Evolutionary conservation across 23 tunicate species (phyloP).

Genomic region (Diplosoma virens): DNA sequence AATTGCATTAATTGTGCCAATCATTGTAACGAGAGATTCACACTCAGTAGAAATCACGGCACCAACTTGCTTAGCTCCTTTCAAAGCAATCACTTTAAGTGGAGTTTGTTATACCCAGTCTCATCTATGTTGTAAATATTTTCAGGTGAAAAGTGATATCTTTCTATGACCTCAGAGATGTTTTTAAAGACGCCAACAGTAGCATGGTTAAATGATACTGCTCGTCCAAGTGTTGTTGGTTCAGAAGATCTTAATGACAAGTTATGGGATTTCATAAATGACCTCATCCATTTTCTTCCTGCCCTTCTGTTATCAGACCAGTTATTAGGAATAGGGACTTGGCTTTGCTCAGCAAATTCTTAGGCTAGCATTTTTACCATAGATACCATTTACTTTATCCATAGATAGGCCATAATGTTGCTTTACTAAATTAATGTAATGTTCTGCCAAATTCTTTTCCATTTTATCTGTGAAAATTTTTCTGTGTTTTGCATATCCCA

Average conservation of each 20-base stretch:
- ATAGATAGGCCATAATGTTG: constrained; percentile 25
- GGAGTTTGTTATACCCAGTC: constrained; percentile 32
- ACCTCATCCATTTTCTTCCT: constrained; percentile 1
- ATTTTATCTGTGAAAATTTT: neutral
- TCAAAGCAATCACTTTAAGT: constrained; percentile 2
- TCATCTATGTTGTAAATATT: constrained; percentile 45
- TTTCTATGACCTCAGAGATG: neutral
- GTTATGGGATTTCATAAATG: constrained; percentile 1
- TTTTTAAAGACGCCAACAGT: constrained; percentile 19
- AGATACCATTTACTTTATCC: no score
- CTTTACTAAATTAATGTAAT: constrained; percentile 4
- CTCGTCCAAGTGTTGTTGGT: constrained; percentile 18
- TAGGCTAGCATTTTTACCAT: no score
- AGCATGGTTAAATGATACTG: constrained; percentile 14
- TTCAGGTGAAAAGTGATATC: constrained; percentile 19
- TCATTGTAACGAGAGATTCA: constrained; percentile 18
- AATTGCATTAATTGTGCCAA: constrained; percentile 20
- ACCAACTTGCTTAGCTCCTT: constrained; percentile 40
- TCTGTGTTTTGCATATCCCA: constrained; percentile 13
- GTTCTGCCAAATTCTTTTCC: constrained; percentile 10
- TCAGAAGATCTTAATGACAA: constrained; percentile 7
- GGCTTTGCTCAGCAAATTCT: constrained; percentile 20
- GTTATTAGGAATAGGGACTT: constrained; percentile 12
- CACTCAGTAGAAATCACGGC: constrained; percentile 23
- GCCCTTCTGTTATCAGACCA: constrained; percentile 15